These are phyloP conservation scores for Drosophila nr. perissopoda DNA, from an alignment of 2,888 invertebrate genomes.

Conservation along the genomic window DNA sequence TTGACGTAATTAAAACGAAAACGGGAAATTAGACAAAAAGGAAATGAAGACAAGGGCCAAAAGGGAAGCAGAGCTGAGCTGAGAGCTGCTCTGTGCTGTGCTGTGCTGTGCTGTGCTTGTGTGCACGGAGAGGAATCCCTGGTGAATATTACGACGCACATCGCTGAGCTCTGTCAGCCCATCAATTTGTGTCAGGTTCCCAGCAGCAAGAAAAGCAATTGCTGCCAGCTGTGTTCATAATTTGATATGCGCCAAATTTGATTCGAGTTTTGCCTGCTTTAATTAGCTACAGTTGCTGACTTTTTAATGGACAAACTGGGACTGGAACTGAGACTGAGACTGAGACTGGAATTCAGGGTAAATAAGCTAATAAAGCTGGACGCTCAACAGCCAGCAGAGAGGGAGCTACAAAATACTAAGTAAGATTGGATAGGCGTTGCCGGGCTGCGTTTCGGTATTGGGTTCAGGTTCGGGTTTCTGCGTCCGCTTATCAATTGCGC, in stretches of 20 bases:
- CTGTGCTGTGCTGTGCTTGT: background rate
- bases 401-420: constrained; percentile 18
- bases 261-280: constrained; percentile 73
- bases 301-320: constrained; percentile 73
- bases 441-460: constrained; percentile 17
- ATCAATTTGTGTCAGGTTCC: constrained; percentile 68
- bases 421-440: constrained; percentile 17
- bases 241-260: constrained; percentile 78
- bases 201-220: constrained; percentile 57
- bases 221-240: constrained; percentile 78
- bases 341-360: constrained; percentile 12
- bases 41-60: constrained; percentile 37
- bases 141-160: constrained; percentile 65
- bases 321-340: constrained; percentile 26
- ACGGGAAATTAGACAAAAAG: constrained; percentile 56
- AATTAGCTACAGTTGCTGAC: constrained; percentile 79
- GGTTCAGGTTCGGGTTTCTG: constrained; percentile 30
- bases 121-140: constrained; percentile 48
- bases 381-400: background rate
- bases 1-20: constrained; percentile 71
- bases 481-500: constrained; percentile 69
- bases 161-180: constrained; percentile 54
- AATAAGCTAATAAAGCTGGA: constrained; percentile 13
- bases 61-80: constrained; percentile 6
- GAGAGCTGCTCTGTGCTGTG: background rate